Evolutionary conservation across 2,888 invertebrate species (phyloP), one percentile per base, ranked within the genome.

Genomic region (Melieria crassipennis): DNA sequence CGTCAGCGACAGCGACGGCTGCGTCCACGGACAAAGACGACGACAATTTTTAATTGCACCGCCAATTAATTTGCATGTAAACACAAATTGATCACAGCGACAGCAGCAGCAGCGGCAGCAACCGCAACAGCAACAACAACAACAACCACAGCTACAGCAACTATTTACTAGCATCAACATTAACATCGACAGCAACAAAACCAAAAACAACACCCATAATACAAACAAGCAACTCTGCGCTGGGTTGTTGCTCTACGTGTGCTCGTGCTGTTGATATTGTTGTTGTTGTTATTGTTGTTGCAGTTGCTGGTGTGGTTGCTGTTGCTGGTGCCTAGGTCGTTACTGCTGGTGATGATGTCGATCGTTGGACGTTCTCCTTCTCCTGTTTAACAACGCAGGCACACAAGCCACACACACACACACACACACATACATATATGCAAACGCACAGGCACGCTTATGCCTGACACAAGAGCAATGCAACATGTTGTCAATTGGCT

Each of bases 31-130:
- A n/a, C 46, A 50, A 62, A 42, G 42, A 55, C 63, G 61, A 52
- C 72, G 69, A 57, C 72, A 69, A 66, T 72, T 72, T 72, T 72
- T 72, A 72, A 72, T 72, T 72, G 72, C 72, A 60, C 61, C 72
- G 48, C 72, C 72, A 72, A 72, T 72, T 72, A 72, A 72, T 72
- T 78, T 78, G 78, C 78, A 78, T 78, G 77, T 78, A 78, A 78
- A 78, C 78, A 78, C 78, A 78, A 78, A 78, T 78, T 78, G 78
- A 76, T 73, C 75, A 70, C 75, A 78, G 74, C 72, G 74, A 69
- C 64, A 74, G 65, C 61, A 69, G 62, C 45, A 42, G 13, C 13
- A 69, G 71, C 55, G 57, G 48, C 16, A 58, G 70, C 73, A 75
- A 74, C 52, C 70, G 68, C 57, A 71, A 77, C 69, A 65, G 65